Evolutionary conservation across 2,113 vertebrate genomes (phyloP), one percentile per base, ranked within the genome.

Genomic region (Tupaia chinensis): DNA sequence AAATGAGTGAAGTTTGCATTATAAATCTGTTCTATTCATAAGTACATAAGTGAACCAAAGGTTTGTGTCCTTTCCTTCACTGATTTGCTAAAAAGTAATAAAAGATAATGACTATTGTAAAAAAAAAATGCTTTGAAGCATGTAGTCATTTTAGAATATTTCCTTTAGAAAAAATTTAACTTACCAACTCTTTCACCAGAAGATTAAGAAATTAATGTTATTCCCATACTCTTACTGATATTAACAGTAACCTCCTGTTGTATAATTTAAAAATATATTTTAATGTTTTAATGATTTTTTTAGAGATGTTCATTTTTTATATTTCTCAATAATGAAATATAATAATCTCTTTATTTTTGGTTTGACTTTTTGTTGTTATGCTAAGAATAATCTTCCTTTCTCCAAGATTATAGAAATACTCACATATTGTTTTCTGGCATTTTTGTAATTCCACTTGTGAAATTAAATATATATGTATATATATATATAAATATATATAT

Each of bases 311-410:
- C 5, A 25, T 44, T 89, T 92, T 92, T 91, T 81, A 65, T 70
- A 88, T 83, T 92, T 94, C 66, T 74, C 15, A 93, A 14, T 84
- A 83, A 86, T 79, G 89, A 82, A 85, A 82, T 82, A 63, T 58
- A 77, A 61, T 63, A 80, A 27, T 17, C 1, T 87, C 25, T 68
- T 69, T 27, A n/a, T 88, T 79, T 93, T 12, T 60, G 53, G 5
- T n/a, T 87, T 65, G 58, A 70, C 16, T 20, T 5, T 84, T 29
- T 78, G 0, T 70, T 86, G 19, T 27, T 93, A 54, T 76, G 2
- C 25, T 92, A 54, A 29, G 60, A 91, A 70, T 80, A 3, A 86
- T 17, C 13, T 56, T 72, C 9, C 20, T 17, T 9, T 68, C 34
- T 93, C 19, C 12, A 85, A 82, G 61, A 86, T 77, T 56, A 82